phyloP scores from a whole-genome alignment of 2,113 vertebrate genomes.

The Thinocorus orbignyianus region DNA sequence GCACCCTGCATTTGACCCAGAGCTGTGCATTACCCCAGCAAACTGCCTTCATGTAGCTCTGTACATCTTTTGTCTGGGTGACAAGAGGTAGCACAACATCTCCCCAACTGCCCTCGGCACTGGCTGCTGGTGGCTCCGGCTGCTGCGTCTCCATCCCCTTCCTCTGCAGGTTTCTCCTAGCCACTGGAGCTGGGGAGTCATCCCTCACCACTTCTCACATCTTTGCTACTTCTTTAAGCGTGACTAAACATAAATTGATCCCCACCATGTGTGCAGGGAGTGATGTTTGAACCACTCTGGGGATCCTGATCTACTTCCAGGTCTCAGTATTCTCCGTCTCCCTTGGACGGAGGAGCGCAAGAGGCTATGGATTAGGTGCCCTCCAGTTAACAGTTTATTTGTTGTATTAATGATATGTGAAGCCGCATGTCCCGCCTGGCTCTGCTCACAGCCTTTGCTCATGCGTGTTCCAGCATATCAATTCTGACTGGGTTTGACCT shows the following conservation, averaged over 20 bases:
- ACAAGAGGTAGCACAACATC: background rate
- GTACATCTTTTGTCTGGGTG: accelerated
- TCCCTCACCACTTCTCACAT: background rate
- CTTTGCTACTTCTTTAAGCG: background rate
- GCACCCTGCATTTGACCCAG: background rate
- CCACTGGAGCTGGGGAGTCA: background rate
- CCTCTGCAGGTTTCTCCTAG: accelerated
- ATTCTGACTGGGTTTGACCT: background rate
- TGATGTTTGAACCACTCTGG: background rate
- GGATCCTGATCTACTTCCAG: background rate
- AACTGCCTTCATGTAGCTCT: background rate
- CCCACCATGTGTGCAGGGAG: background rate
- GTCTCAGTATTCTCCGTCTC: background rate
- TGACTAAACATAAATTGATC: background rate
- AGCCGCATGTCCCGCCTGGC: accelerated
- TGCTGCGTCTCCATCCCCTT: background rate
- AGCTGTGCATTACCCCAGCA: background rate
- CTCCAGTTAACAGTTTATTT: background rate
- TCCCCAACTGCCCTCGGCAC: background rate
- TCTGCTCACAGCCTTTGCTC: background rate
- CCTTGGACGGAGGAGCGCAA: background rate
- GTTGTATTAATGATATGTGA: background rate
- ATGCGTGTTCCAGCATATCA: background rate
- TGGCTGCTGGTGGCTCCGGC: background rate
- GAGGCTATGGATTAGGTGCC: background rate